Evolutionary conservation across 2,113 vertebrate genomes (phyloP).

Genomic region (Amphiprion percula): DNA sequence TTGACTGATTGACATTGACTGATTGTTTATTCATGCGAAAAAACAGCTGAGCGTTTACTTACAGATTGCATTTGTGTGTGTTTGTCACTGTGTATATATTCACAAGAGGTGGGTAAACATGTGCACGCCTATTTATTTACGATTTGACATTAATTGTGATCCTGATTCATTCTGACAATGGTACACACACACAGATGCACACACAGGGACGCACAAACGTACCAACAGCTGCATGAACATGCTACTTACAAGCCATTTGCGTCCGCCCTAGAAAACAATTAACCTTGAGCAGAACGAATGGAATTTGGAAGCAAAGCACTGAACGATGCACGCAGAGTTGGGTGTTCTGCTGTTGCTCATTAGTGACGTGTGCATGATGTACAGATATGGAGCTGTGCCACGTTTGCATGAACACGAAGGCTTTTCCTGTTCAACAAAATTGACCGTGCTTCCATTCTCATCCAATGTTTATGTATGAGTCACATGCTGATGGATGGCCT

Average conservation of each 20-base stretch:
- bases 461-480: constrained; percentile 48
- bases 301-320: constrained; percentile 34
- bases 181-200: neutral
- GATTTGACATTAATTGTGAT: constrained; percentile 67
- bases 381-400: constrained; percentile 39
- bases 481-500: constrained; percentile 44
- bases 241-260: constrained; percentile 54
- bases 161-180: constrained; percentile 55
- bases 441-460: neutral
- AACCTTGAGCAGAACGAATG: constrained; percentile 65
- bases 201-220: neutral
- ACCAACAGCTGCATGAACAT: constrained; percentile 60
- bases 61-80: constrained; percentile 17
- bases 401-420: constrained; percentile 53
- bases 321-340: constrained; percentile 17
- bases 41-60: constrained; percentile 39
- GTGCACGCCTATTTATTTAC: constrained; percentile 50
- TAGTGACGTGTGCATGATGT: constrained; percentile 35
- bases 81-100: constrained; percentile 13
- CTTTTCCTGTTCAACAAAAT: constrained; percentile 27
- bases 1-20: constrained; percentile 28
- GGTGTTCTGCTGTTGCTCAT: constrained; percentile 58
- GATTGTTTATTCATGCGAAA: constrained; percentile 40
- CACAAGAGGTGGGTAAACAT: constrained; percentile 42
- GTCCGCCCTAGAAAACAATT: constrained; percentile 62